Evolutionary conservation across 2,888 invertebrate genomes (phyloP).

Genomic region (Coremacera marginata): DNA sequence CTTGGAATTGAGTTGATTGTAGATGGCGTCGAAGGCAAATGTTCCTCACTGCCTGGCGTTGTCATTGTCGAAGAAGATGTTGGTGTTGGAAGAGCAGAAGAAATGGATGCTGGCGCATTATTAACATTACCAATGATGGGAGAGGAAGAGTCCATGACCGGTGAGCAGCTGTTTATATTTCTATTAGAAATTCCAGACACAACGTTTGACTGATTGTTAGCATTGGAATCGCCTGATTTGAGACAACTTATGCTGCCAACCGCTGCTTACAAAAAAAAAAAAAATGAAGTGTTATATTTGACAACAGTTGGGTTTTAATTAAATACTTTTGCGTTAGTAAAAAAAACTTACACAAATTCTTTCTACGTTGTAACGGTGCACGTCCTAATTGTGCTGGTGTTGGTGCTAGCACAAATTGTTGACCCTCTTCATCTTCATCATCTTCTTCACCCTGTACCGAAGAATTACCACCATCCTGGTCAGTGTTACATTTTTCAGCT

Average conservation of each 20-base stretch:
- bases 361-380: slow-evolving; percentile 88
- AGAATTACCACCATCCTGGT: slow-evolving; percentile 37
- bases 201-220: slow-evolving; percentile 27
- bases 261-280: slow-evolving; percentile 34
- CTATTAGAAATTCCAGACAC: slow-evolving; percentile 34
- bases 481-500: slow-evolving; percentile 49
- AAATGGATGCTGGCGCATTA: slow-evolving; percentile 60
- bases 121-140: slow-evolving; percentile 67
- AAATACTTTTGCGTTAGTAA: slow-evolving; percentile 14
- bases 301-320: not conserved
- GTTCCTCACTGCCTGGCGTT: slow-evolving; percentile 70
- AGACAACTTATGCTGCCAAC: slow-evolving; percentile 26
- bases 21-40: slow-evolving; percentile 72
- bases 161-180: slow-evolving; percentile 46
- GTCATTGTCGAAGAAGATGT: slow-evolving; percentile 62
- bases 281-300: not conserved
- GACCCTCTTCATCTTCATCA: slow-evolving; percentile 59
- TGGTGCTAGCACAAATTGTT: slow-evolving; percentile 85
- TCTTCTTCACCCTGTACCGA: slow-evolving; percentile 49
- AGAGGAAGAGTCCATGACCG: slow-evolving; percentile 59
- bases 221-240: slow-evolving; percentile 31
- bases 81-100: slow-evolving; percentile 67
- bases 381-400: slow-evolving; percentile 94
- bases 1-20: slow-evolving; percentile 62
- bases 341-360: slow-evolving; percentile 78